Evolutionary conservation across 2,888 invertebrate species (phyloP), one percentile per base, ranked within the genome.

Genomic region (Perdita meconis): DNA sequence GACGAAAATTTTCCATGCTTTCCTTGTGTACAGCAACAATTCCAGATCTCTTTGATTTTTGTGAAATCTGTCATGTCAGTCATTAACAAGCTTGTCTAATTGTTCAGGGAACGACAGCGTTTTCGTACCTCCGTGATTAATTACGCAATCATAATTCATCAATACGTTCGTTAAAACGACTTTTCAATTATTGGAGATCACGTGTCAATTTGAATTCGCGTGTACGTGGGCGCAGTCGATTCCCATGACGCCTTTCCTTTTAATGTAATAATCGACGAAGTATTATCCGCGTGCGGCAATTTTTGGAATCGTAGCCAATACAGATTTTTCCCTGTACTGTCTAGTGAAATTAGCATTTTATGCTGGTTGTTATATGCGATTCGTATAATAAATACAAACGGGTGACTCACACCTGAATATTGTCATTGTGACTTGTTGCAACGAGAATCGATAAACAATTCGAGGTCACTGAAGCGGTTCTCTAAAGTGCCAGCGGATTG

Each of bases 71-170:
- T 40, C 64, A 59, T 24, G 36, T 26, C 72, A 53, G 55, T 63
- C 71, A 51, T n/a, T 63, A 47, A 64, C 56, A 55, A 64, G 74
- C 22, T 51, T 61, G 34, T 34, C 47, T 24, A 56, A 55, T 64
- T 59, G 22, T 63, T 30, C 30, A 38, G 8, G 57, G 13, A 59
- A 64, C 59, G 55, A 53, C 59, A 36, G 30, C 51, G 6, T n/a
- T 34, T 72, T 34, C n/a, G 16, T 72, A n/a, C 24, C 12, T 38
- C 34, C 26, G 22, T 64, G 64, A 63, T 72, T 72, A 74, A 71
- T 71, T 74, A 72, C 72, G 55, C 70, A 70, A 73, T 70, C 72
- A 40, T 55, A 50, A 73, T 70, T 61, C 72, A 36, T 40, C 40
- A 71, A 50, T 73, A 47, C 55, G 47, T 61, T 56, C 70, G 61